Base-by-base conservation (phyloP, 1,140 invertebrate genomes). In the Hetaerina americana region DNA sequence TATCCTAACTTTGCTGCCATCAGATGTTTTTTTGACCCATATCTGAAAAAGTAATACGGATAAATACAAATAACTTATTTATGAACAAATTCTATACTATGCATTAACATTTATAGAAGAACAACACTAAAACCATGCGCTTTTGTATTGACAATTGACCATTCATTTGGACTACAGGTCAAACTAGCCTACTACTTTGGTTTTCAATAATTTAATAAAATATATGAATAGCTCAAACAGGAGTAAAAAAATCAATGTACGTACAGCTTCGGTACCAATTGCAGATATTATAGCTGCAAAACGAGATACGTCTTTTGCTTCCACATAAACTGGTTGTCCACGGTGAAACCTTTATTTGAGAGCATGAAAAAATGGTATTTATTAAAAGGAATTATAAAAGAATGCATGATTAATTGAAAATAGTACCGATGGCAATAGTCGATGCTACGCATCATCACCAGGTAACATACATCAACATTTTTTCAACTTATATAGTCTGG, bases 281-380 rank as follows among this genome's bases (percentile, higher is more conserved):
- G 92, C 90, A 49, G 91, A 91, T 77, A 98, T 95, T 75, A 92
- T 89, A 2, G 90, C 94, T 72, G 90, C 87, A 78, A 94, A 93
- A 77, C 91, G 89, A 0, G 87, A 84, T 73, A 89, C 82, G 77
- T 96, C 93, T 75, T 92, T 90, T 27, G 92, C 93, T 81, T 95
- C 95, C 5, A 97, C 90, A 81, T 91, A 95, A 27, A 97, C 89
- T 73, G 92, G 89, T 81, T 97, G 94, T 1, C 95, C 95, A 72
- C 95, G 86, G 79, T 96, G 94, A 82, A 91, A 97, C 88, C 89
- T 89, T n/a, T n/a, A n/a, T n/a, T n/a, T 72, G 29, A 79, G 78
- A 70, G 71, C 71, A 71, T 72, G 75, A 74, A 70, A 70, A 22
- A 71, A 75, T 57, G 57, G 66, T 26, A 69, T 72, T 27, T 66